Evolutionary conservation across 2,113 vertebrate genomes (phyloP).

Genomic region (Canis aureus): DNA sequence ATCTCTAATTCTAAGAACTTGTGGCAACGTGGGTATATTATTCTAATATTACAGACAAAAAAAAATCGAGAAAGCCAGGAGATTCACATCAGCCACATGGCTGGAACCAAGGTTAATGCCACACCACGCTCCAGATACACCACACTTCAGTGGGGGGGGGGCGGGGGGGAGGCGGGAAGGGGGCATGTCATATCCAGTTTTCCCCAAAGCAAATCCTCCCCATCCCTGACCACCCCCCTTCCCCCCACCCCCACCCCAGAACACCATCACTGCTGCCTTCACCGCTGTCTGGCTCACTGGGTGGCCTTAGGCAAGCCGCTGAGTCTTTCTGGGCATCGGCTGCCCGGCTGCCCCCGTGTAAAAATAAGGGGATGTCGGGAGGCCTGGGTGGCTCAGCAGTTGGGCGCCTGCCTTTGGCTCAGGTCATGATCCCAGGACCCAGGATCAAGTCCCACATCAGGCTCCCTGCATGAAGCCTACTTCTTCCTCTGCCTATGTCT

Average conservation of each 20-base stretch:
- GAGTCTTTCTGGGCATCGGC: neutral
- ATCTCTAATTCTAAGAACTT: neutral
- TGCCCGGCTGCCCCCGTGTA: neutral
- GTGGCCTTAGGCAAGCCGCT: neutral
- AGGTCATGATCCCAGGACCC: too few relatives aligned
- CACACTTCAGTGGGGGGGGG: too few relatives aligned
- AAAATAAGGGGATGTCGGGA: neutral
- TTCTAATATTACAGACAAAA: neutral
- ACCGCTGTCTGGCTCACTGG: neutral
- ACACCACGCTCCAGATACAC: neutral
- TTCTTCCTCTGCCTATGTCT: too few relatives aligned
- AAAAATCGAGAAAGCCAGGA: neutral
- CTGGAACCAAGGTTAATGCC: neutral
- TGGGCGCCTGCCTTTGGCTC: too few relatives aligned
- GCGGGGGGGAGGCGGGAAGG: too few relatives aligned
- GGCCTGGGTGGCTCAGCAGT: too few relatives aligned
- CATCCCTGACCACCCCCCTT: neutral
- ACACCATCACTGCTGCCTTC: neutral
- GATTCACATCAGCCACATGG: accelerated
- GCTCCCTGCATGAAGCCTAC: too few relatives aligned
- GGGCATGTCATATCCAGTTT: neutral
- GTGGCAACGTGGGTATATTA: neutral
- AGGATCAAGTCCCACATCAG: too few relatives aligned
- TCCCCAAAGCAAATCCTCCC: neutral
- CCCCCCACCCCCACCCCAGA: neutral